These are phyloP conservation scores for Podarcis raffonei DNA, from an alignment of 2,113 vertebrate species.

Conservation along the genomic window DNA sequence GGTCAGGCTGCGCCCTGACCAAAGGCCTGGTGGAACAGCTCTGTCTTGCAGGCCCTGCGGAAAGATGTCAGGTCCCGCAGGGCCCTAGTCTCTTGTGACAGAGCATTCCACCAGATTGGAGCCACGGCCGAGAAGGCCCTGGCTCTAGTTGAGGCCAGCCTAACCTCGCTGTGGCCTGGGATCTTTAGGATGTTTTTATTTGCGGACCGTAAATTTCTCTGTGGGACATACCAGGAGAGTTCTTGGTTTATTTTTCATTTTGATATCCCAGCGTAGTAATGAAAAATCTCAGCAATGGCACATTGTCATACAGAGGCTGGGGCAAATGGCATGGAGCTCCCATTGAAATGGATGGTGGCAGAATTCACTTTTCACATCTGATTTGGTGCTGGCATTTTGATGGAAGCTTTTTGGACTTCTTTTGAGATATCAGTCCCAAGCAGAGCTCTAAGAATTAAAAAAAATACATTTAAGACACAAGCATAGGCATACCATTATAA, in stretches of 20 bases:
- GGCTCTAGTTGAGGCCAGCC: no score
- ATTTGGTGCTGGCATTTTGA: slow-evolving; percentile 82
- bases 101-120: no score
- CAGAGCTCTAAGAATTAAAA: slow-evolving; percentile 75
- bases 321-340: neutral
- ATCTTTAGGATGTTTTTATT: no score
- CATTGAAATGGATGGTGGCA: neutral
- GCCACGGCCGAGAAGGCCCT: no score
- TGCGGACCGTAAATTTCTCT: no score
- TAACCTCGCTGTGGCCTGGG: no score
- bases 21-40: no score
- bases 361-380: slow-evolving; percentile 56
- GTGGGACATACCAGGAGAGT: no score
- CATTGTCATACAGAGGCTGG: neutral
- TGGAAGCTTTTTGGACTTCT: slow-evolving; percentile 84
- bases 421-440: slow-evolving; percentile 89
- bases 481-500: neutral
- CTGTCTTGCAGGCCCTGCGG: no score
- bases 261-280: slow-evolving; percentile 2
- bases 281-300: neutral
- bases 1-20: no score
- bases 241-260: neutral
- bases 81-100: no score
- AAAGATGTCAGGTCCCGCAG: no score
- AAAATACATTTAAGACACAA: neutral